phyloP scores from a whole-genome alignment of 2,797 vertebrate species.

The Steatocranus sp. region DNA sequence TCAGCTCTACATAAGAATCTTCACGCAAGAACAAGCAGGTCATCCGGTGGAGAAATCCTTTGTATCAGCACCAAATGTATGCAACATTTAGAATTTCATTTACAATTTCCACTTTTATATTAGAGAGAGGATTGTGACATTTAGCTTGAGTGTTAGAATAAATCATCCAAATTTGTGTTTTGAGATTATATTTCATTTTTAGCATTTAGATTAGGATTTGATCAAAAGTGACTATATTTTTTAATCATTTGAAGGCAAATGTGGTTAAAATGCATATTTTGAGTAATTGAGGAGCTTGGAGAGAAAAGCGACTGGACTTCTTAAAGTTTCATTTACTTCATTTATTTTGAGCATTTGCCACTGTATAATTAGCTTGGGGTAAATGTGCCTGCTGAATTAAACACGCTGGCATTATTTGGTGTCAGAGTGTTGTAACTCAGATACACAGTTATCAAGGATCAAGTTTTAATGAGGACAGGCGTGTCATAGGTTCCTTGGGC shows the following conservation, averaged over 20 bases:
- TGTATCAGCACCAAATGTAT: not conserved
- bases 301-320: not conserved
- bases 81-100: not conserved
- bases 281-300: not conserved
- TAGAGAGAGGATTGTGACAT: not conserved
- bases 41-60: not conserved
- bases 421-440: conserved; percentile 27
- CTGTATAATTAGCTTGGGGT: not conserved
- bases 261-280: not conserved
- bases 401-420: conserved; percentile 31
- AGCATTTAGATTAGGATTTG: not conserved
- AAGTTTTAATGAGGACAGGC: conserved; percentile 65
- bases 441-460: conserved; percentile 45
- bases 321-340: not conserved
- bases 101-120: not conserved
- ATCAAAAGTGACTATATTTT: not conserved
- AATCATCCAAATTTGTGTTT: not conserved
- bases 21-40: not conserved
- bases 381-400: conserved; percentile 12
- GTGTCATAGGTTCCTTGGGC: conserved; percentile 24
- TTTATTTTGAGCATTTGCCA: not conserved
- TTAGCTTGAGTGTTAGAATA: not conserved
- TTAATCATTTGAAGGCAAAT: not conserved
- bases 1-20: not conserved
- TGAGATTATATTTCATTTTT: not conserved